Evolutionary conservation across 2,888 invertebrate genomes (phyloP), one percentile per base, ranked within the genome.

Genomic region (Drosophila eohydei): DNA sequence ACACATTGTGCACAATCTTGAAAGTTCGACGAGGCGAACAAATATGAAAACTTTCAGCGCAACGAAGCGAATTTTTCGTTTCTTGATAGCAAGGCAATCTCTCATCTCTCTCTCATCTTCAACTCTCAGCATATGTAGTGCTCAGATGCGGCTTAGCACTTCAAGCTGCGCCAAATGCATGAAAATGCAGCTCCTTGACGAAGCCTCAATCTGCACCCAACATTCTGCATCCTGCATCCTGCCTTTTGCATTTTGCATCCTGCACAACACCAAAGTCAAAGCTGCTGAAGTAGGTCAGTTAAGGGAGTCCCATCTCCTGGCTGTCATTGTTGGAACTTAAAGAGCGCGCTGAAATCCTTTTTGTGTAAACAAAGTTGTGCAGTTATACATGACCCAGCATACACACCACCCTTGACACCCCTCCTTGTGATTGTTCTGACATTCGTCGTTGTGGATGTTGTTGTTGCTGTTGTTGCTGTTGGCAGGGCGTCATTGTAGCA

Each of bases 181-280:
- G 72, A 76, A 74, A 89, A 89, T 89, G 88, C 89, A 83, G 74
- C 83, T 78, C 76, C 89, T 88, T 87, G 79, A 88, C 83, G 74
- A 78, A 79, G 60, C 78, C 77, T 64, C 78, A 78, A 79, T 78
- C 46, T 68, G 43, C 58, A 67, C 34, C 16, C 36, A 46, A 64
- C 66, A 69, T 71, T 65, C 44, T 64, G 66, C 55, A 70, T 63
- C 58, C 71, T 64, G 43, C 46, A 66, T 34, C 12, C 67, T 38
- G 41, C 51, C 51, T 48, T 38, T 46, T 43, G 72, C 59, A 67
- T 73, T 64, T 44, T 57, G 71, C 52, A 71, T 57, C 69, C 50
- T 41, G 63, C 78, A 78, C 75, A 76, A 78, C 72, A 69, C 51
- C 65, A 65, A 69, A 71, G 74, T 71, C 62, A 69, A 69, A 76